Evolutionary conservation across 2,888 invertebrate genomes (phyloP), one percentile per base, ranked within the genome.

Genomic region (Pterobdella sp.): DNA sequence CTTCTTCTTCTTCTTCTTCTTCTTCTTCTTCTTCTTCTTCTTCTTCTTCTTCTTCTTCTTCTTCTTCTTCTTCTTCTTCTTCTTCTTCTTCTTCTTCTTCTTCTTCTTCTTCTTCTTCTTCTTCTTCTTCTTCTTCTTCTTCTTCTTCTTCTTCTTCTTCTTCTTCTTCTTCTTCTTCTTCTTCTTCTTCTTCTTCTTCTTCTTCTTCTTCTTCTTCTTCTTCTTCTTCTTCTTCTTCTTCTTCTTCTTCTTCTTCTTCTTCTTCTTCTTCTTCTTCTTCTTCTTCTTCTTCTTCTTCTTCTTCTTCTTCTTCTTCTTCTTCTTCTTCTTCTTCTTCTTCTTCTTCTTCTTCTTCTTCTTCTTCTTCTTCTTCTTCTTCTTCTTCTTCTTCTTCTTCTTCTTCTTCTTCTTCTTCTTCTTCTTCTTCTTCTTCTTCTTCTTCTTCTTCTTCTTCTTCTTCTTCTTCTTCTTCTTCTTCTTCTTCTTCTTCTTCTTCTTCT

Each of bases 1-100:
- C 29, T 74, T 66, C 68, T 77, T 76, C 60, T 73, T 56, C 32
- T 66, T 67, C 14, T 68, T 72, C 73, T 56, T 64, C 64, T 77
- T 74, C 32, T 74, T 74, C 37, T 68, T 34, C n/a, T 34, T 36
- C 32, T 32, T 60, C 60, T 31, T 35, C 37, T 14, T 70, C 60
- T 1, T 7, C 32, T 1, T 70, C 34, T 7, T 35, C 60, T 22
- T 63, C 71, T 4, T 34, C 26, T 14, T 70, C 71, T 60, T 26
- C 31, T 22, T 56, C 71, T 36, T 42, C 34, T 60, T 70, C 71
- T 56, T 31, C 7, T 56, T 29, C 70, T 56, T 32, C 7, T 34
- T 70, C 60, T 70, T 60, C 36, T 26, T 60, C 4, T 70, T 60
- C 36, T 32, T 70, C 71, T 70, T 60, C 36, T 29, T 70, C 52